phyloP scores from a whole-genome alignment of 2,797 vertebrate species.

The Enteromius paludinosus region DNA sequence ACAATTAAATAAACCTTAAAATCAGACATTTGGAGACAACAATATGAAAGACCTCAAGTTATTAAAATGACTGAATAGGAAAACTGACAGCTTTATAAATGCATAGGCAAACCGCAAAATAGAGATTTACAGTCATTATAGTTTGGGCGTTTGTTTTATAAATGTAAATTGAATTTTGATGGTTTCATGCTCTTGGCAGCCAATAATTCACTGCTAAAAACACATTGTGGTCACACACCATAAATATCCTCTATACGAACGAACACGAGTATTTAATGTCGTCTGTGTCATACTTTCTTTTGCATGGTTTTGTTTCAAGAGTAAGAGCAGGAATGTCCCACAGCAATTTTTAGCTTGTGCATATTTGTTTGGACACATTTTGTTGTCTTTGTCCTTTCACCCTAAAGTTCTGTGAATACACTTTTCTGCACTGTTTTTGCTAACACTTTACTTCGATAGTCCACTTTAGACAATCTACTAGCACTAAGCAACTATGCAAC shows the following conservation, averaged over 20 bases:
- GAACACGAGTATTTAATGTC: neutral
- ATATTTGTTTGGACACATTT: neutral
- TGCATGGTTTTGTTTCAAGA: neutral
- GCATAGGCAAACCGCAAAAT: neutral
- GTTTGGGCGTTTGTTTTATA: slow-evolving; percentile 8
- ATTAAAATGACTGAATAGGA: neutral
- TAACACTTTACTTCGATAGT: too few relatives aligned
- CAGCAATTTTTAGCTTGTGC: neutral
- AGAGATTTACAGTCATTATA: slow-evolving; percentile 14
- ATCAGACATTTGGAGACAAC: neutral
- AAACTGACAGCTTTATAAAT: slow-evolving; percentile 1
- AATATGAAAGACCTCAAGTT: neutral
- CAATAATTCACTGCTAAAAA: slow-evolving; percentile 18
- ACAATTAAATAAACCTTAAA: neutral
- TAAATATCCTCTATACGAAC: neutral
- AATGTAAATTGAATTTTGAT: slow-evolving; percentile 6
- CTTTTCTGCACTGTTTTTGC: neutral
- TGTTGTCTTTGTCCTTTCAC: neutral
- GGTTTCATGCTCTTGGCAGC: neutral
- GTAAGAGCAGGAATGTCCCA: neutral
- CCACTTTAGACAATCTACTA: too few relatives aligned
- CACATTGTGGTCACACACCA: slow-evolving; percentile 21
- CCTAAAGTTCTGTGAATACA: too few relatives aligned
- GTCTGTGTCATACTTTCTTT: neutral
- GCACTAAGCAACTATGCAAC: too few relatives aligned